Evolutionary conservation across 1,140 invertebrate genomes (phyloP).

Genomic region (Heliconius melpomene): DNA sequence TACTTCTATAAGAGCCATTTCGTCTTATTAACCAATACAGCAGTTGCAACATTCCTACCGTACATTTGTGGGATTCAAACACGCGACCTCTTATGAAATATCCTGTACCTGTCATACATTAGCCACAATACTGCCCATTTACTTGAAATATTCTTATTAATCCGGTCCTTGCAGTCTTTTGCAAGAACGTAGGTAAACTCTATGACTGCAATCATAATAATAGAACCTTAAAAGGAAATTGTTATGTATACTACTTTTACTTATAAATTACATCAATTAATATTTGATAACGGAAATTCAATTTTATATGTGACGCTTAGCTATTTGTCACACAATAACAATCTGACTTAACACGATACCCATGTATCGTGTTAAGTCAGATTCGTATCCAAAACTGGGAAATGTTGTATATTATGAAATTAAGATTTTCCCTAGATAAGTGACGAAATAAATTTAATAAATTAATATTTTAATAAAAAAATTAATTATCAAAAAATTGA

Average conservation of each 20-base stretch:
- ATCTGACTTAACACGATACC: no score
- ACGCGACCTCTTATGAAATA: not conserved
- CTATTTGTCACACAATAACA: no score
- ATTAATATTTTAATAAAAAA: no score
- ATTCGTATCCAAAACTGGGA: no score
- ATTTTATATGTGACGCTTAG: no score
- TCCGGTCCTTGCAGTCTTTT: not conserved
- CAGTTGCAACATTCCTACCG: not conserved
- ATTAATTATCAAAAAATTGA: no score
- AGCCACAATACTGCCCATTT: not conserved
- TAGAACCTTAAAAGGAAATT: constrained; percentile 2
- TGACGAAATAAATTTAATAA: no score
- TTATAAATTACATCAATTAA: not conserved
- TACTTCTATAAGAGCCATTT: not conserved
- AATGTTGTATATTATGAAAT: no score
- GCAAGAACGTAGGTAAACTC: not conserved
- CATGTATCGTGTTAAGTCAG: no score
- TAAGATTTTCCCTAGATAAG: no score
- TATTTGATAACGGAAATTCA: no score
- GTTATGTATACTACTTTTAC: not conserved
- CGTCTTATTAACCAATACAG: not conserved
- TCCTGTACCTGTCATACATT: constrained; percentile 4
- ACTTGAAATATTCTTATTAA: not conserved
- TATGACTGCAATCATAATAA: not conserved
- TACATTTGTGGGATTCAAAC: not conserved